Evolutionary conservation across 2,113 vertebrate genomes (phyloP).

Genomic region (Caracal caracal): DNA sequence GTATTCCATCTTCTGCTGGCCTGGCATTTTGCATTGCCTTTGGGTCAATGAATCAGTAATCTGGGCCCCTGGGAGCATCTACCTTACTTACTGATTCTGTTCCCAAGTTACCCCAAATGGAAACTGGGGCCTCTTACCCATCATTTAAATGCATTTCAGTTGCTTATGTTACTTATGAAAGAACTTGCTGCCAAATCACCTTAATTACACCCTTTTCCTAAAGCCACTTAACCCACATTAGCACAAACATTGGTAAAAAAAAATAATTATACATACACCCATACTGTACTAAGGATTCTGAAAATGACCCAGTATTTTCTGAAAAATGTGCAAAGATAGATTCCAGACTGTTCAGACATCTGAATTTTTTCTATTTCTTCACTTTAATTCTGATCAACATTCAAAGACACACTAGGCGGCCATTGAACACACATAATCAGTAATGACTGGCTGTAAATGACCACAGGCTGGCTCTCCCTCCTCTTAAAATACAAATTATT

Average conservation of each 20-base stretch:
- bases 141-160: not conserved
- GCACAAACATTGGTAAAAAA: not conserved
- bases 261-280: not conserved
- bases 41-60: not conserved
- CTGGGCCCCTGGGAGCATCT: not conserved
- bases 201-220: conserved; percentile 19
- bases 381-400: conserved; percentile 17
- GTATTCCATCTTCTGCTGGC: not conserved
- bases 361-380: conserved; percentile 58
- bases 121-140: not conserved
- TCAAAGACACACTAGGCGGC: not conserved
- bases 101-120: not conserved
- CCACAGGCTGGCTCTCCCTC: not conserved
- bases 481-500: not conserved
- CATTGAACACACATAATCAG: not conserved
- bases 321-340: conserved; percentile 69
- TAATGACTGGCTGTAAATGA: not conserved
- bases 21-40: not conserved
- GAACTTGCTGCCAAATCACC: not conserved
- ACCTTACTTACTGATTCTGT: not conserved
- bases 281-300: conserved; percentile 64
- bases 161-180: conserved; percentile 21
- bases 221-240: not conserved
- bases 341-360: conserved; percentile 73
- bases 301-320: conserved; percentile 74